Evolutionary conservation across 2,797 vertebrate genomes (phyloP), one percentile per base, ranked within the genome.

Genomic region (Anabas testudineus): DNA sequence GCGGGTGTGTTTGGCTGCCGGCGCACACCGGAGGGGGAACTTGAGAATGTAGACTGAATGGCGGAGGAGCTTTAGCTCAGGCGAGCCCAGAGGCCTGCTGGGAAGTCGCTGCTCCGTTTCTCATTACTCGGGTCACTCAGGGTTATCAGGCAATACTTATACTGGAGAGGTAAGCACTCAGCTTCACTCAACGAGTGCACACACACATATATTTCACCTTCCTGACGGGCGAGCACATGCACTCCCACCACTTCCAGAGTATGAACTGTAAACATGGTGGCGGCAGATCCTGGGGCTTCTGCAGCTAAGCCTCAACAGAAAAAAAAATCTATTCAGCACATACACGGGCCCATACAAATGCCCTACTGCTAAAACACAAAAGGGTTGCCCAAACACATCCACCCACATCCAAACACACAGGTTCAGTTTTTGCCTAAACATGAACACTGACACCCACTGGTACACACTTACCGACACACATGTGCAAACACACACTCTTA

Each of bases 141-240:
- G 88, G 87, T 91, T 90, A 91, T 92, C 90, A 83, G 86, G 74
- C 60, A 71, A 62, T 67, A 81, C 86, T 91, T 76, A 74, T 69
- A 82, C 74, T 75, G 76, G 83, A 90, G 87, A 87, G 81, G 71
- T 24, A 77, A 61, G 69, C 76, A 76, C 88, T 92, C 85, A 48
- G 81, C 87, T 64, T 90, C 87, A 90, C 83, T 90, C 88, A 89
- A 63, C 87, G 83, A 80, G 65, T 51, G 51, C 56, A 55, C 59
- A 55, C 66, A 34, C 46, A 46, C 48, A 51, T 63, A 79, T 16
- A 71, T 46, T 81, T 78, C 78, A 78, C 81, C 83, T 81, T 81
- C 64, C 81, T 72, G 59, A 86, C 52, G 61, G 64, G 41, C 16
- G 32, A 74, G 70, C 63, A 46, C 74, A 73, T 62, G 67, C 59